Conservation (phyloP, 2,888 invertebrate species). For the Acanthosepion pharaonis region DNA sequence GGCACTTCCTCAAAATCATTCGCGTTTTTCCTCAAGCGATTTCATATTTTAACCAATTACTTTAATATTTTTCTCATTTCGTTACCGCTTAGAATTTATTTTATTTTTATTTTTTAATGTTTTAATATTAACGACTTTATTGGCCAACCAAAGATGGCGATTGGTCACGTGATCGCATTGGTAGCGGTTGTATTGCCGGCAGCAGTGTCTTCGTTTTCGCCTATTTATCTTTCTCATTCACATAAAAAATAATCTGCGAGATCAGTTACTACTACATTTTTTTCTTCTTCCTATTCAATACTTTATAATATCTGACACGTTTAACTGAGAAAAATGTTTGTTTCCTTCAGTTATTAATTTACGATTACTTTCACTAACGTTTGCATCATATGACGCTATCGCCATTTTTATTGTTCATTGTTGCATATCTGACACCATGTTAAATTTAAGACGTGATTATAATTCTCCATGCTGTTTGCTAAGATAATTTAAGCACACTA, state of each 20-base stretch:
- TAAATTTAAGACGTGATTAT: not conserved
- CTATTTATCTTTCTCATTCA: not conserved
- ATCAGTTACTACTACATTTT: no score
- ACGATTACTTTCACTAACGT: not conserved
- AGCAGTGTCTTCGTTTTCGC: not conserved
- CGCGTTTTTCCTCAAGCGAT: no score
- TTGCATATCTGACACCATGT: not conserved
- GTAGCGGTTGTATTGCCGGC: constrained; percentile 9
- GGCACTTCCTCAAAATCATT: not conserved
- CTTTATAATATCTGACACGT: no score
- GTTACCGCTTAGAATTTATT: no score
- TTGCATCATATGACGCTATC: not conserved
- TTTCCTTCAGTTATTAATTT: no score
- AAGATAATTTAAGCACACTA: not conserved
- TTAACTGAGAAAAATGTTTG: no score
- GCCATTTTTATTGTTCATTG: constrained; percentile 22
- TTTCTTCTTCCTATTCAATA: no score
- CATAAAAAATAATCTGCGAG: no score
- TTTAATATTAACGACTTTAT: not conserved
- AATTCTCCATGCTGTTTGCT: not conserved
- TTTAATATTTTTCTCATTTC: no score
- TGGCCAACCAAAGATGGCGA: constrained; percentile 33
- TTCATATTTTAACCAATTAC: no score
- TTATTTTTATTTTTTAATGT: not conserved
- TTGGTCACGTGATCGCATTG: not conserved